phyloP scores from a whole-genome alignment of 2,888 invertebrate species.

The Leptarthrus brevirostris region DNA sequence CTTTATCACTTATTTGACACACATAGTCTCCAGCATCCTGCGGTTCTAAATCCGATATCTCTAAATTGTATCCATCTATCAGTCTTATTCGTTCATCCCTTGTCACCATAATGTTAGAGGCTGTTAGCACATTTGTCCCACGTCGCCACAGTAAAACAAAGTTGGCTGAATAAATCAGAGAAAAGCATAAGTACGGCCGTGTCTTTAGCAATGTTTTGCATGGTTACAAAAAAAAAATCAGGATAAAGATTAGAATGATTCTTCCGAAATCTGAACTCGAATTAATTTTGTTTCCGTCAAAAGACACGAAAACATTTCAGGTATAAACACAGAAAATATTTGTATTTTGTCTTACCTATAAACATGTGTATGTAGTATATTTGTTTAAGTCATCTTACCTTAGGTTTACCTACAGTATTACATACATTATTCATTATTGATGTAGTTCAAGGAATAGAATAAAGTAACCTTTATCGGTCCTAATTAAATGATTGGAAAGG shows the following conservation, averaged over 20 bases:
- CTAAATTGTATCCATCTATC: conserved; percentile 77
- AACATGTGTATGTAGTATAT: no score
- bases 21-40: conserved; percentile 78
- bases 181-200: conserved; percentile 21
- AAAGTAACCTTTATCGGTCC: no score
- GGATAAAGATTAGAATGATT: conserved; percentile 15
- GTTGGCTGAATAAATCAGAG: conserved; percentile 68
- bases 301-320: no score
- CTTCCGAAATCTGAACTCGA: conserved; percentile 2
- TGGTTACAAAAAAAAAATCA: conserved; percentile 2
- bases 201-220: conserved; percentile 4
- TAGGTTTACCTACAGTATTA: no score
- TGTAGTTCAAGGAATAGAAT: no score
- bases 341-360: no score
- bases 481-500: no score
- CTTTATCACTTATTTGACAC: conserved; percentile 78
- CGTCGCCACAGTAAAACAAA: conserved; percentile 77
- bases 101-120: conserved; percentile 78
- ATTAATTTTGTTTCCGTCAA: conserved; percentile 5
- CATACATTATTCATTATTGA: no score
- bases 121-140: conserved; percentile 78
- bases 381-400: no score
- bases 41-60: conserved; percentile 77
- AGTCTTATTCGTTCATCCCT: conserved; percentile 76
- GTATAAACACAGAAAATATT: no score